Percentiles rank a stretch among this genome's conserved stretches.
These are phyloP conservation scores for Tetranychus truncatus DNA, from an alignment of 2,888 invertebrate genomes.

Conservation along the genomic window DNA sequence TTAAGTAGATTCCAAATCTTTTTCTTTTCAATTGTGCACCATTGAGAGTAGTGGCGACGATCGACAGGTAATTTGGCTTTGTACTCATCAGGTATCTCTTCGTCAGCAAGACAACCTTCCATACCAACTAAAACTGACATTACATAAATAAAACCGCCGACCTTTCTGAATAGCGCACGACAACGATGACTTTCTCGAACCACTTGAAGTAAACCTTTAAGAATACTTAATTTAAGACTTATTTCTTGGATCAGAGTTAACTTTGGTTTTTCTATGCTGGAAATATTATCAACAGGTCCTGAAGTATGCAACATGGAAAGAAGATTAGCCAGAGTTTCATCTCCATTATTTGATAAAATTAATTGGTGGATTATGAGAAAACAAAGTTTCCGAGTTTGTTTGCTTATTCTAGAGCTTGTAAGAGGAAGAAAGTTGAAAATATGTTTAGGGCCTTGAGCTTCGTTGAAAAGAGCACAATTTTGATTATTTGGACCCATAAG, in stretches of 20 bases:
- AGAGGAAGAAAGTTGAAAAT: constrained; percentile 18
- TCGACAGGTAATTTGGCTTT: neutral
- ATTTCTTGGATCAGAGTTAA: constrained; percentile 13
- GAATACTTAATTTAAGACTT: constrained; percentile 18
- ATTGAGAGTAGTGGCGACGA: neutral
- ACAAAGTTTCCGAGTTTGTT: constrained; percentile 46
- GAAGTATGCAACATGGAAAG: constrained; percentile 80
- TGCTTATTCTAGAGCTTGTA: neutral
- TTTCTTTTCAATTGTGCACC: constrained; percentile 13
- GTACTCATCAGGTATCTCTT: neutral
- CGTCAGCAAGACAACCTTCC: constrained; percentile 54
- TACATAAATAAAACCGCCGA: constrained; percentile 91
- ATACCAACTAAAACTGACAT: constrained; percentile 82
- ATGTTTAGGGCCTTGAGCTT: constrained; percentile 19
- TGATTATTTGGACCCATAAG: constrained; percentile 18
- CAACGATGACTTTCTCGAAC: constrained; percentile 88
- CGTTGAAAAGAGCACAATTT: constrained; percentile 22
- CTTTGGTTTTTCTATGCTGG: neutral
- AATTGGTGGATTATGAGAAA: constrained; percentile 70
- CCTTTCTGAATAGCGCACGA: constrained; percentile 86
- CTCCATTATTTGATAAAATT: constrained; percentile 72
- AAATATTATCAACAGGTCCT: constrained; percentile 33
- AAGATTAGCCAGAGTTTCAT: constrained; percentile 85
- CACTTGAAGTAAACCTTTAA: constrained; percentile 56
- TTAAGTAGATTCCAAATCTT: constrained; percentile 20